phyloP scores from a whole-genome alignment of 2,113 vertebrate species.

The Australoheros scitulus region DNA sequence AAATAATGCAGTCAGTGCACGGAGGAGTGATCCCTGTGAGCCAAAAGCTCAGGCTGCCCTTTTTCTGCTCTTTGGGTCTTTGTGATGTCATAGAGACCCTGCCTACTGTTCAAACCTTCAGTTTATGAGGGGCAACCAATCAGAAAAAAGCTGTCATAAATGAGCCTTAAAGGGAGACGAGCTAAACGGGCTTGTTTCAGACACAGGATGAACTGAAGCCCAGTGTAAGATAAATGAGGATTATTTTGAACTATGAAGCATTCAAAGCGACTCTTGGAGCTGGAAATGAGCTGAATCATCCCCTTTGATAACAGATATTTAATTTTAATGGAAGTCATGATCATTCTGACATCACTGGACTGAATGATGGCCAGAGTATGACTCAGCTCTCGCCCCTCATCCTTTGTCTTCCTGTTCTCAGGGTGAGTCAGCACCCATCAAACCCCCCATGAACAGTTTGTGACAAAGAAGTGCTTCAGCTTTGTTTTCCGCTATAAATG shows the following conservation, averaged over 20 bases:
- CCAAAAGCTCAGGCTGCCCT: no score
- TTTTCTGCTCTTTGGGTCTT: not conserved
- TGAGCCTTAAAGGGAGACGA: not conserved
- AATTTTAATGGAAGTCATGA: not conserved
- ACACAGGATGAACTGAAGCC: not conserved
- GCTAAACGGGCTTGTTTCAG: fast-evolving
- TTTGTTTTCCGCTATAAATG: not conserved
- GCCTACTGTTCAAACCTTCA: not conserved
- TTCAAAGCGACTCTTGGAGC: not conserved
- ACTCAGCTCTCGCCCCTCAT: not conserved
- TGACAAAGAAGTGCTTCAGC: not conserved
- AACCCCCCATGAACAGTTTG: not conserved
- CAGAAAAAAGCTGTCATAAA: not conserved
- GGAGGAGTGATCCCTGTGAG: no score
- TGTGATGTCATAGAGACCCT: not conserved
- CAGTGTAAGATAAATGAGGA: not conserved
- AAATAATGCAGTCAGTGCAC: no score
- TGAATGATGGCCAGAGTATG: not conserved
- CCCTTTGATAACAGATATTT: not conserved
- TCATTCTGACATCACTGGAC: not conserved
- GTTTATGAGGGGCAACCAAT: not conserved
- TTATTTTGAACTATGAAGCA: not conserved
- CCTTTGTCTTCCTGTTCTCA: not conserved
- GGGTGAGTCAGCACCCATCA: conserved; percentile 11
- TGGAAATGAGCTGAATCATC: not conserved